phyloP scores from a whole-genome alignment of 2,888 invertebrate genomes.

The Diaphora mendica region DNA sequence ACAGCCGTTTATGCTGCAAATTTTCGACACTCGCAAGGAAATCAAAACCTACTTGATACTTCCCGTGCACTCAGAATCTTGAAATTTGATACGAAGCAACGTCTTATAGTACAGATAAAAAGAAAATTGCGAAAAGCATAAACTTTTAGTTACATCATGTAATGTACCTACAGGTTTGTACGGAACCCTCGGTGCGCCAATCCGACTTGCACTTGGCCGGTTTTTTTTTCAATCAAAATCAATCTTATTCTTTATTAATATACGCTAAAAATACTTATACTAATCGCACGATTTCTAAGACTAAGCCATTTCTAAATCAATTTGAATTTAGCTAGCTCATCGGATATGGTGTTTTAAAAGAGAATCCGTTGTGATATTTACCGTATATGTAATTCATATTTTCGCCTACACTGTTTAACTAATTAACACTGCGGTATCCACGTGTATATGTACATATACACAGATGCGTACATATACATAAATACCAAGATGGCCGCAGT shows the following conservation, averaged over 20 bases:
- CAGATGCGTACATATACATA: neutral
- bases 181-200: too few relatives aligned
- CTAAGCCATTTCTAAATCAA: neutral
- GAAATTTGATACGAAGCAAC: too few relatives aligned
- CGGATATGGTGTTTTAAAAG: neutral
- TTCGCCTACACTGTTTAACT: constrained; percentile 31
- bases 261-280: neutral
- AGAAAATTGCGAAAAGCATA: too few relatives aligned
- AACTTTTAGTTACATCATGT: too few relatives aligned
- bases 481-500: constrained; percentile 26
- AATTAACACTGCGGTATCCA: constrained; percentile 35
- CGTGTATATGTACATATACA: constrained; percentile 2
- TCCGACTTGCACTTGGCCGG: too few relatives aligned
- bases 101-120: too few relatives aligned
- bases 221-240: neutral
- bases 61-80: too few relatives aligned
- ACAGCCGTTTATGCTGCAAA: too few relatives aligned
- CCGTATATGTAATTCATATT: constrained; percentile 33
- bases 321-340: neutral
- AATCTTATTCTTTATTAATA: neutral
- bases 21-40: too few relatives aligned
- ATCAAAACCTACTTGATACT: too few relatives aligned
- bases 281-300: neutral
- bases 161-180: too few relatives aligned
- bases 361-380: constrained; percentile 10